phyloP scores from a whole-genome alignment of 2,113 vertebrate species.

The Canis aureus region DNA sequence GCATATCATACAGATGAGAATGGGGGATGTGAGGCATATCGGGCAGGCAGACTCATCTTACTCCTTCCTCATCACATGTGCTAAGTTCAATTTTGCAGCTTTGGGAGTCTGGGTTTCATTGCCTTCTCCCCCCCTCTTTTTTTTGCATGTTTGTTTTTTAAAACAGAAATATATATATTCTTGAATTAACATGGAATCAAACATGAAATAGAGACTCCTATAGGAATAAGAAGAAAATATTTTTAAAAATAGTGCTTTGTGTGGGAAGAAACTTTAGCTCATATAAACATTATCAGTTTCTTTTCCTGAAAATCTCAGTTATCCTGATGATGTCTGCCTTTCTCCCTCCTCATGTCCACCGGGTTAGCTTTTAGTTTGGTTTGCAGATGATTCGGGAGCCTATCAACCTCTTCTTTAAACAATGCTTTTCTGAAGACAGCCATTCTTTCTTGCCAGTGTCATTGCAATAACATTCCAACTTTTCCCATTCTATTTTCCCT shows the following conservation, averaged over 20 bases:
- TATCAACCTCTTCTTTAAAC: neutral
- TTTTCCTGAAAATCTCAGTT: neutral
- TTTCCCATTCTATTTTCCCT: neutral
- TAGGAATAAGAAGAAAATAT: neutral
- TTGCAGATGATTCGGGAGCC: neutral
- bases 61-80: neutral
- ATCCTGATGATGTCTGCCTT: neutral
- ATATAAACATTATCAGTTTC: neutral
- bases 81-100: neutral
- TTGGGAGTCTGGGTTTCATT: neutral
- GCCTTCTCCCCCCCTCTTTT: neutral
- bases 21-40: fast-evolving
- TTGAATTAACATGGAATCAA: neutral
- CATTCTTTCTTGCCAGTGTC: neutral
- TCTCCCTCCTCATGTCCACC: fast-evolving
- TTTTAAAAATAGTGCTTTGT: neutral
- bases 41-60: fast-evolving
- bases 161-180: neutral
- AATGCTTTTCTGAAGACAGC: neutral
- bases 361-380: neutral
- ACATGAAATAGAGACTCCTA: neutral
- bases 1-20: neutral
- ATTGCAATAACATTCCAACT: no score
- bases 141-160: neutral
- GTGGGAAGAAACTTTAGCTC: neutral